Percentiles rank a stretch among this genome's conserved stretches.
Conservation (phyloP, 2,888 invertebrate genomes). For the Pteria penguin region DNA sequence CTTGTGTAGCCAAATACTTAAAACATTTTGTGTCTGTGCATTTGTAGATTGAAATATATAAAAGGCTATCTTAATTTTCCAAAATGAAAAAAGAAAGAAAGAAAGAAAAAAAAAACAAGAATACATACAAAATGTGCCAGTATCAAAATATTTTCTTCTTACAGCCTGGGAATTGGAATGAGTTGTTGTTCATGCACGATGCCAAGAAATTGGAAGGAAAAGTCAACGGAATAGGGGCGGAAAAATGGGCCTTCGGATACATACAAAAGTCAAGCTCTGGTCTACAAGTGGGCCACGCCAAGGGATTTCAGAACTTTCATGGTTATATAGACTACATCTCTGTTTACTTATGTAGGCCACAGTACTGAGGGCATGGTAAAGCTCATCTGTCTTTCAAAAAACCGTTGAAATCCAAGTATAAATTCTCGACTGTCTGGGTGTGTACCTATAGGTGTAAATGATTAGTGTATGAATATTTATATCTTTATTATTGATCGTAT, state of each 20-base stretch:
- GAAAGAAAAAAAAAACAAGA: too few relatives aligned
- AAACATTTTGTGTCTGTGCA: neutral
- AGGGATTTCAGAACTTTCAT: constrained; percentile 23
- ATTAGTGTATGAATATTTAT: too few relatives aligned
- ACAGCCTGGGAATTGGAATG: constrained; percentile 56
- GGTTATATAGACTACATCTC: constrained; percentile 33
- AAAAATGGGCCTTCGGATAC: constrained; percentile 44
- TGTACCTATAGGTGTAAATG: too few relatives aligned
- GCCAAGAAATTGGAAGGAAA: constrained; percentile 48
- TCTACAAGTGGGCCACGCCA: constrained; percentile 49
- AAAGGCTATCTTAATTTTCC: neutral
- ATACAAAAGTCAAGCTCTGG: constrained; percentile 48
- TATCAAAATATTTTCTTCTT: too few relatives aligned
- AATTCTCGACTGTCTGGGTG: too few relatives aligned
- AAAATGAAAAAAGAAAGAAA: too few relatives aligned
- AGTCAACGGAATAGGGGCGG: constrained; percentile 47
- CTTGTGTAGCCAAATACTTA: neutral
- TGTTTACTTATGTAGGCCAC: constrained; percentile 31
- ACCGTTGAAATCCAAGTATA: too few relatives aligned
- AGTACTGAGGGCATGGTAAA: constrained; percentile 3
- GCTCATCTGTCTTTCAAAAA: too few relatives aligned
- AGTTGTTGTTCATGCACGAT: constrained; percentile 54
- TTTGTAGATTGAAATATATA: neutral
- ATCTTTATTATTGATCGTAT: too few relatives aligned
- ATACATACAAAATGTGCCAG: too few relatives aligned